These are phyloP conservation scores for Podarcis raffonei DNA, from an alignment of 2,113 vertebrate genomes.

Conservation along the genomic window DNA sequence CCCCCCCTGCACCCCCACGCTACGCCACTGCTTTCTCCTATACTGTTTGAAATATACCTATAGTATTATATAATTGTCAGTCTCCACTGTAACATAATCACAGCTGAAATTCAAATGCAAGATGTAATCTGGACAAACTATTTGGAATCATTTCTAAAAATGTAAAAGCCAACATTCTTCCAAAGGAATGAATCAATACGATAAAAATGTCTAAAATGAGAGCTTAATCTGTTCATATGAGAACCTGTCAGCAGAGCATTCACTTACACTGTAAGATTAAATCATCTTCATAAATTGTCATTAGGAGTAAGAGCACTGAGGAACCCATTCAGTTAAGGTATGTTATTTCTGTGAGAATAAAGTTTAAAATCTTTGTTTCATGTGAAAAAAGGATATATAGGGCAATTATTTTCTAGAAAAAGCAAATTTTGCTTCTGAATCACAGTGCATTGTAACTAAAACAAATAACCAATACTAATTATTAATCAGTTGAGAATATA, in stretches of 20 bases:
- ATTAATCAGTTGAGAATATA: not conserved
- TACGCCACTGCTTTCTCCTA: constrained; percentile 31
- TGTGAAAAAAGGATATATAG: not conserved
- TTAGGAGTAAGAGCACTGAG: constrained; percentile 47
- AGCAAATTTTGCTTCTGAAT: constrained; percentile 10
- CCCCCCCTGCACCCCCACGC: too few species aligned
- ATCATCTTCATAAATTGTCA: constrained; percentile 69
- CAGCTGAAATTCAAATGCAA: constrained; percentile 70
- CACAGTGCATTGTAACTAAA: constrained; percentile 6
- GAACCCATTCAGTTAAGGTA: constrained; percentile 47
- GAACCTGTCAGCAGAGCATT: constrained; percentile 72
- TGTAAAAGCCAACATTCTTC: constrained; percentile 75
- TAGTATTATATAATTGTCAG: constrained; percentile 63
- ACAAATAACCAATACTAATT: constrained; percentile 4
- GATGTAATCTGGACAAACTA: constrained; percentile 76
- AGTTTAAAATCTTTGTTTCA: constrained; percentile 50
- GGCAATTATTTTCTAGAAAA: constrained; percentile 14
- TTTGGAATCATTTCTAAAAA: constrained; percentile 74
- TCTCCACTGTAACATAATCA: constrained; percentile 63
- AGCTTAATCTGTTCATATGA: constrained; percentile 69
- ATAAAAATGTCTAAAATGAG: constrained; percentile 73
- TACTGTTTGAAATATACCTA: constrained; percentile 57
- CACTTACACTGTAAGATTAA: constrained; percentile 70
- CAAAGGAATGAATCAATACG: constrained; percentile 69
- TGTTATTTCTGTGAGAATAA: constrained; percentile 47